Evolutionary conservation across 2,797 vertebrate genomes (phyloP).

Genomic region (Anguilla obscura): DNA sequence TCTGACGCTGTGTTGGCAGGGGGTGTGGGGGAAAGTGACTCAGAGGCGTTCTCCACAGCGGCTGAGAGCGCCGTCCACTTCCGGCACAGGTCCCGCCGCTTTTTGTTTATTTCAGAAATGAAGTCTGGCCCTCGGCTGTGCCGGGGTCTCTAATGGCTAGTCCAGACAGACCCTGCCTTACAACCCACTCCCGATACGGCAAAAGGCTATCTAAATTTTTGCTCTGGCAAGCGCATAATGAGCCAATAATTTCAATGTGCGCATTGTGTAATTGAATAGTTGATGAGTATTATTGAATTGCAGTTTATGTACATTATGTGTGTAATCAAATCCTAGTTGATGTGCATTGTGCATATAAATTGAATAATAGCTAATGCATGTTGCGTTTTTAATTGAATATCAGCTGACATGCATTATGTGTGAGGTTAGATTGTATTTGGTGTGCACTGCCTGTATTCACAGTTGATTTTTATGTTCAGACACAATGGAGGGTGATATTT

Average conservation of each 20-base stretch:
- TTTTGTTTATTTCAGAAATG: too few relatives aligned
- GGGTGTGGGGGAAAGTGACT: too few relatives aligned
- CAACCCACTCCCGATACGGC: neutral
- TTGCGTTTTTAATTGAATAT: neutral
- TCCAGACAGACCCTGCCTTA: too few relatives aligned
- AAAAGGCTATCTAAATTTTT: neutral
- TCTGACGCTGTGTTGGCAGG: neutral
- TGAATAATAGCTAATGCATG: neutral
- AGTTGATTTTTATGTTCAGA: too few relatives aligned
- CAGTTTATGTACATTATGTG: neutral
- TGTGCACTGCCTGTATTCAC: neutral
- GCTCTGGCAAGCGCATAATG: neutral
- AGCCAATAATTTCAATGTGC: neutral
- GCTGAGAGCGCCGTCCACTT: neutral
- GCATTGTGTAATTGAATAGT: neutral
- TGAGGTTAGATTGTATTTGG: neutral
- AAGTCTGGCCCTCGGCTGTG: too few relatives aligned
- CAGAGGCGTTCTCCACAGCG: neutral
- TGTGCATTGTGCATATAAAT: neutral
- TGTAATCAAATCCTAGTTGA: neutral
- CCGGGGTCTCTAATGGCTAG: too few relatives aligned
- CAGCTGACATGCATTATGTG: neutral
- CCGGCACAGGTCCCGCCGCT: neutral
- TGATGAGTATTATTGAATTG: neutral
- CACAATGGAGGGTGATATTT: neutral